These are phyloP conservation scores for Micropoecilia bifurca DNA, from an alignment of 2,797 vertebrate species.

Conservation along the genomic window DNA sequence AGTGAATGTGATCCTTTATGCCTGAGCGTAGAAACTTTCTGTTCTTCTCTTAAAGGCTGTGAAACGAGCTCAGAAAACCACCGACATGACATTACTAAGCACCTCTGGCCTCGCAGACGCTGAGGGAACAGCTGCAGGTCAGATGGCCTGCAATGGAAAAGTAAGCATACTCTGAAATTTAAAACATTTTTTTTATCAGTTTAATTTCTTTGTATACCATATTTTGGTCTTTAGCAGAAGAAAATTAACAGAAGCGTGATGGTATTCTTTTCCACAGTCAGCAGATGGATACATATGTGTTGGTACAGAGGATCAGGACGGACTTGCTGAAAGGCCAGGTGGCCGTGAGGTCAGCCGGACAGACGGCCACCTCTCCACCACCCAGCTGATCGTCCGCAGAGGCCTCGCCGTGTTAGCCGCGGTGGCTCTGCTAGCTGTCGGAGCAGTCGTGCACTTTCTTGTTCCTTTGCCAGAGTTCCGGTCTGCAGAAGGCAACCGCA, in stretches of 20 bases:
- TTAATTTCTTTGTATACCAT: not conserved
- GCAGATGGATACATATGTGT: conserved; percentile 52
- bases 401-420: conserved; percentile 71
- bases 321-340: not conserved
- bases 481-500: conserved; percentile 41
- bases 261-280: conserved; percentile 34
- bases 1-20: not conserved
- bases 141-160: conserved; percentile 8
- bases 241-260: not conserved
- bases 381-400: conserved; percentile 77
- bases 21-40: not conserved
- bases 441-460: conserved; percentile 76
- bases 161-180: conserved; percentile 23
- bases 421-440: conserved; percentile 73
- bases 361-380: conserved; percentile 27
- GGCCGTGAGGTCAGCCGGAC: conserved; percentile 17
- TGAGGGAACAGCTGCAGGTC: conserved; percentile 11
- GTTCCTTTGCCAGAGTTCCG: conserved; percentile 66
- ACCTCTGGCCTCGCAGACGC: conserved; percentile 4
- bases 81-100: conserved; percentile 17
- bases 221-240: not conserved
- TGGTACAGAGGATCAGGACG: conserved; percentile 33
- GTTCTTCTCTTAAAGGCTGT: conserved; percentile 58
- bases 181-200: not conserved
- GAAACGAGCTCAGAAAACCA: conserved; percentile 56